Base-by-base conservation (phyloP, 2,888 invertebrate species). In the Villa cingulata region DNA sequence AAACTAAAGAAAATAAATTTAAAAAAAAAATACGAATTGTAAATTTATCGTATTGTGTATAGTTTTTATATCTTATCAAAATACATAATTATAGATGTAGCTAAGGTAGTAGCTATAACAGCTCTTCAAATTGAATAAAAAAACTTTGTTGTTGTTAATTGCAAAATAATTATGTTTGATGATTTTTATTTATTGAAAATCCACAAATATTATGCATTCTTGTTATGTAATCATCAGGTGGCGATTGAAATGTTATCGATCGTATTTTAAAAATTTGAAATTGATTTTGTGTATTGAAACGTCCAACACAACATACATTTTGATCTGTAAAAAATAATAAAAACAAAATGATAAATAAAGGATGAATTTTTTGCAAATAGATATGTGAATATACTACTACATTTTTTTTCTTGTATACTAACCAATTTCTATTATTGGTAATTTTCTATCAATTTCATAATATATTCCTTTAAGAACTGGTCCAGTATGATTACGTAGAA, bases 401-500 rank as follows among this genome's bases (percentile, higher is more conserved):
- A 14, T 45, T 2, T 40, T 17, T 40, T 37, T 23, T 19, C 27
- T 17, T 4, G 23, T 19, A 12, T 36, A 39, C 48, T 50, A 48
- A 57, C 57, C 51, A n/a, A 10, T 18, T 19, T 20, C 12, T 32
- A 56, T 38, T 12, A 16, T 34, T 4, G 29, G 16, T 1, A 62
- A 39, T 29, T 56, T 52, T 2, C 51, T 54, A 4, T 62, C 54
- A 19, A 64, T 64, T 49, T 68, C 66, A 43, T 61, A 62, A 45
- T 56, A 67, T 34, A 64, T 55, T 7, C 60, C 60, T 50, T 65
- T 64, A 1, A 68, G 41, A 10, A 67, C 58, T 1, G 67, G 66
- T 0, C 67, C 67, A 17, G 55, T 53, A 29, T 55, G 51, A 41
- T 54, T 59, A 4, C 65, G 58, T 23, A 67, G 41, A 2, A 67